Base-by-base conservation (phyloP, 1,140 invertebrate species). In the Mizuhopecten yessoensis region DNA sequence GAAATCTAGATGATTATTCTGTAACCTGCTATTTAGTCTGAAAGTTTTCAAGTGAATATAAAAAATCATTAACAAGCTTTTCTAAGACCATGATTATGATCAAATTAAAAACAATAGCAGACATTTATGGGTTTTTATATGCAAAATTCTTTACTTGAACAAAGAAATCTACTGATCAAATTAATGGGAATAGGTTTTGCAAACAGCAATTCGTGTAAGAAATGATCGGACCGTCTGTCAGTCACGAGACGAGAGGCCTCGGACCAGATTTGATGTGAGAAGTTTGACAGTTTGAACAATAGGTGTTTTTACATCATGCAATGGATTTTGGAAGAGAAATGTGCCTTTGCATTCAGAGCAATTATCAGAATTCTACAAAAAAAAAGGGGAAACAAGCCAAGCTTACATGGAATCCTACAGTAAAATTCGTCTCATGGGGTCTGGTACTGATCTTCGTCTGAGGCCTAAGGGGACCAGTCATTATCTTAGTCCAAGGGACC, bases 231-330 rank as follows among this genome's bases (percentile, higher is more conserved):
- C 57, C 5, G n/a, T 29, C 23, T 75, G 57, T n/a, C 57, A 75
- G 57, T 75, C 57, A 75, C 57, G 57, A 75, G 57, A 75, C 57
- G n/a, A n/a, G 17, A 1, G 57, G 57, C 23, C 23, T 75, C 57
- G n/a, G 23, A 75, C 57, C 57, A 75, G 57, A 75, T 75, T 3
- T n/a, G n/a, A 23, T 29, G 57, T 29, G n/a, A 75, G 57, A 17
- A 75, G n/a, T 75, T 75, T 75, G 57, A 75, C 57, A 75, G 57
- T 75, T 75, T 75, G 57, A 75, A 75, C 57, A 75, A 75, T 75
- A 75, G 57, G 57, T 75, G 57, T 75, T 75, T 75, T 29, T 75
- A 75, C 57, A 75, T 75, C 57, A 75, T 75, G 57, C 57, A 75
- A 75, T 75, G 57, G 57, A 75, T 75, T 75, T 75, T 75, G 57